Base-by-base conservation (phyloP, 1,140 invertebrate genomes). In the Pogonognathellus flavescens region DNA sequence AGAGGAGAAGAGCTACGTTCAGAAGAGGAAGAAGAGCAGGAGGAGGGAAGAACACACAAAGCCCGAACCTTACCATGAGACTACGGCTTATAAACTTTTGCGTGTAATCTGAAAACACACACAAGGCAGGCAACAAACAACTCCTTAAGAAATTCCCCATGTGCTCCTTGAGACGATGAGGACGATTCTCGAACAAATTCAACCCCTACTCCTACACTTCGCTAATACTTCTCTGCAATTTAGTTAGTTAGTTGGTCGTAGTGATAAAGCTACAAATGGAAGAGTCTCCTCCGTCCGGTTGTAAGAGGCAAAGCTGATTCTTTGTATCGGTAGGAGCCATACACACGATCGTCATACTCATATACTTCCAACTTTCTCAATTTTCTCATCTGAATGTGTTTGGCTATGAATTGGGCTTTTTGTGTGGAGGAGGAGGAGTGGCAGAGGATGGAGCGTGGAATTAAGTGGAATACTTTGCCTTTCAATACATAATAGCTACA, bases 381-480 rank as follows among this genome's bases (percentile, higher is more conserved):
- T 25, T 66, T 66, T 66, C 22, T 66, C 22, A 66, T 66, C 62
- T 20, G 62, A 66, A 66, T 66, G 59, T 10, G 59, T 20, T 55
- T 55, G 9, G 11, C 16, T 9, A 41, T 3, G 31, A 41, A 41
- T 41, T 41, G 31, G 6, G 31, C 31, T 41, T 41, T 41, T 3
- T 41, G 31, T 41, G 31, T 6, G 6, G 31, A 41, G 31, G 31
- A 41, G 31, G 31, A 1, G 31, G 31, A 41, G 31, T 41, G 31
- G 31, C 6, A 6, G 31, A 41, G 31, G 31, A 41, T n/a, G 6
- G 31, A 41, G 31, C 31, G 31, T 41, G 31, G 31, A 41, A 41
- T 41, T 41, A 41, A 41, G 31, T 41, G 31, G 31, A 41, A 41
- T 41, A 41, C 31, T 41, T 41, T 41, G 2, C 31, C 31, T 41